Evolutionary conservation across 1,140 invertebrate genomes (phyloP).

Genomic region (Gryon sp.): DNA sequence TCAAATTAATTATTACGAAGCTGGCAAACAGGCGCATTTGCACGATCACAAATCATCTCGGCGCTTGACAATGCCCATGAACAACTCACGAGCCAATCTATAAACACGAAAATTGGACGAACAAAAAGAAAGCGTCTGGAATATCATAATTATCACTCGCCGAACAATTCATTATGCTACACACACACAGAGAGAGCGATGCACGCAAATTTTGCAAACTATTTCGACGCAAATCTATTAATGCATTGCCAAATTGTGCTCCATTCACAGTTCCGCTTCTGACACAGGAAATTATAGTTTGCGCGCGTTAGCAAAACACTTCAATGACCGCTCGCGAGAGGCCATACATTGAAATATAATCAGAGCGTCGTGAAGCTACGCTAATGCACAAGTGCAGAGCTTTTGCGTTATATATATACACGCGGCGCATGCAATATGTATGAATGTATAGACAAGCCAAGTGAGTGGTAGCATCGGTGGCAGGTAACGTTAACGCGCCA

Average conservation of each 20-base stretch:
- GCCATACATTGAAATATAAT: slow-evolving; percentile 50
- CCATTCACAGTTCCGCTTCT: slow-evolving; percentile 13
- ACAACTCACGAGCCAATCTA: no score
- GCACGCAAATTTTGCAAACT: no score
- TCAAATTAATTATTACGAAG: no score
- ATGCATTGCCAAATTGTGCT: slow-evolving; percentile 29
- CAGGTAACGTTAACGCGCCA: slow-evolving; percentile 37
- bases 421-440: slow-evolving; percentile 49
- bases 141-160: no score
- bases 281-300: slow-evolving; percentile 46
- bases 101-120: no score
- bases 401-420: no score
- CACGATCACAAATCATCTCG: no score
- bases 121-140: no score
- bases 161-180: no score
- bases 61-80: no score
- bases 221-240: slow-evolving; percentile 31
- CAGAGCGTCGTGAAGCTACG: slow-evolving; percentile 39
- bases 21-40: no score
- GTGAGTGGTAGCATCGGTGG: slow-evolving; percentile 33
- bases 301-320: slow-evolving; percentile 44
- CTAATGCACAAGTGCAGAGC: slow-evolving; percentile 34
- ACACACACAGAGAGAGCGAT: no score
- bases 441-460: slow-evolving; percentile 42
- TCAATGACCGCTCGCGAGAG: slow-evolving; percentile 29